Conservation (phyloP, 2,113 vertebrate species). For the Antechinus stuartii region DNA sequence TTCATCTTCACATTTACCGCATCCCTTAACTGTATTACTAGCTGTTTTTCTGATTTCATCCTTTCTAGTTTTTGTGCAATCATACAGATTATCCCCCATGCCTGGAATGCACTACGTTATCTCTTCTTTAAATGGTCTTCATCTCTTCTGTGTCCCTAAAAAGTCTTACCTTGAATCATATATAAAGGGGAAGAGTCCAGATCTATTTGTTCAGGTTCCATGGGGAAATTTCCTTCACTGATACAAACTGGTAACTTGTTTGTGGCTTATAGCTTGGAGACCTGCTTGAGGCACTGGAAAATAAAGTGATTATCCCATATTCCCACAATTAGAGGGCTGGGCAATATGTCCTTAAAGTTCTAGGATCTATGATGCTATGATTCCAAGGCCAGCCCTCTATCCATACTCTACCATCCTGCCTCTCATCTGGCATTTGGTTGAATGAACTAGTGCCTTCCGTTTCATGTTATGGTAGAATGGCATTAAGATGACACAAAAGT, state of each 20-base stretch:
- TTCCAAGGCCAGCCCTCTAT: background rate
- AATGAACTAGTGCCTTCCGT: background rate
- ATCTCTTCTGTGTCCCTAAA: background rate
- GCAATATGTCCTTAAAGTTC: background rate
- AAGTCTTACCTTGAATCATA: background rate
- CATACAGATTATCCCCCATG: background rate
- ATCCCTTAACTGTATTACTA: background rate
- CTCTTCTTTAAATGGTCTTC: background rate
- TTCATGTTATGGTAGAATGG: background rate
- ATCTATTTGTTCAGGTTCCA: background rate
- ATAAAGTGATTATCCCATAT: background rate
- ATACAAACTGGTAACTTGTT: background rate
- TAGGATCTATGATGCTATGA: background rate
- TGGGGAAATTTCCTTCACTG: background rate
- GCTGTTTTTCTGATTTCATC: background rate
- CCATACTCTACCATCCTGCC: background rate
- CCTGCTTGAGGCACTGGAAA: background rate
- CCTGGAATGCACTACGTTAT: background rate
- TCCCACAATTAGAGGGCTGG: background rate
- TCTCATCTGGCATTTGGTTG: background rate
- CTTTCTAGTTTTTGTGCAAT: background rate
- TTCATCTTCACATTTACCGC: background rate
- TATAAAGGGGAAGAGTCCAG: background rate
- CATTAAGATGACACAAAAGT: accelerated
- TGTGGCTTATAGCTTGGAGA: background rate